Evolutionary conservation across 2,888 invertebrate genomes (phyloP).

Genomic region (Dromius quadrimaculatus): DNA sequence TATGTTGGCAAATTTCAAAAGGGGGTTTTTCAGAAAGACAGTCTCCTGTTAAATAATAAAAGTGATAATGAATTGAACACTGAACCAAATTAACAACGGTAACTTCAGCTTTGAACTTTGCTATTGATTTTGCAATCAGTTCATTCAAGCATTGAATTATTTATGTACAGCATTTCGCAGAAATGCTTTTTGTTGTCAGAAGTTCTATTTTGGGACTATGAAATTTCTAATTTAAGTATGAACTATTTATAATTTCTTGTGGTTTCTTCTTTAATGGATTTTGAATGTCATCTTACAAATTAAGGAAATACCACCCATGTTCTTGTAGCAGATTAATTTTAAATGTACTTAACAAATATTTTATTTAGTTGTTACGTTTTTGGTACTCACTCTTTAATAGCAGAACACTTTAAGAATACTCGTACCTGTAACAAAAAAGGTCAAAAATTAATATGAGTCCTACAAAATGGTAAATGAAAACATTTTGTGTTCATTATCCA

Average conservation of each 20-base stretch:
- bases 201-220: neutral
- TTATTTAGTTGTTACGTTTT: no score
- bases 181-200: neutral
- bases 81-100: no score
- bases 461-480: no score
- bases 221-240: neutral
- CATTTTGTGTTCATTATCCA: no score
- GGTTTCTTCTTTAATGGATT: neutral
- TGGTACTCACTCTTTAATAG: no score
- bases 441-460: no score
- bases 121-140: neutral
- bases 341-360: neutral
- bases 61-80: no score
- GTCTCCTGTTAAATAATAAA: no score
- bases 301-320: neutral
- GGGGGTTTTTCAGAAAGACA: no score
- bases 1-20: no score
- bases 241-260: neutral
- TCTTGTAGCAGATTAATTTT: slow-evolving; percentile 5
- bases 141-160: slow-evolving; percentile 11
- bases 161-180: neutral
- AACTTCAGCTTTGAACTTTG: neutral
- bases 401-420: no score
- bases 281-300: neutral
- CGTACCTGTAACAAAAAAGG: no score